Conservation (phyloP, 2,888 invertebrate genomes). For the Erebia aethiops region DNA sequence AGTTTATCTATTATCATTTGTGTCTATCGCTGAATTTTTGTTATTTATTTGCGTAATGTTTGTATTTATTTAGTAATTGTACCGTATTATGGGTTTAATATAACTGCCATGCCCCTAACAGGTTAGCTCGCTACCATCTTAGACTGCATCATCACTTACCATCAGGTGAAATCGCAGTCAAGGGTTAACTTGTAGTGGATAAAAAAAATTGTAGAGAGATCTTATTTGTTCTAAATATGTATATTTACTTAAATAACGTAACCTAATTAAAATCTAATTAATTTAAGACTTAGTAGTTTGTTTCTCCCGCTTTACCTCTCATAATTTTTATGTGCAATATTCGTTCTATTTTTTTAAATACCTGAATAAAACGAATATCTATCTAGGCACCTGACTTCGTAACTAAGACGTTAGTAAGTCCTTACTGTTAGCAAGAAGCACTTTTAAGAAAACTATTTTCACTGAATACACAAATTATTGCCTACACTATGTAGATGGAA, state of each 20-base stretch:
- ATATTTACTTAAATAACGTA: neutral
- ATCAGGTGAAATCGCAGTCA: too few relatives aligned
- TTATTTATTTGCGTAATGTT: slow-evolving; percentile 11
- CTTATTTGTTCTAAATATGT: neutral
- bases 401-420: neutral
- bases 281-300: neutral
- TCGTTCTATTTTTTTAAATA: too few relatives aligned
- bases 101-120: too few relatives aligned
- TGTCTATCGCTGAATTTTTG: neutral
- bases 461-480: neutral
- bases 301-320: neutral
- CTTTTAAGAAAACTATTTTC: neutral
- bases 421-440: neutral
- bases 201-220: neutral
- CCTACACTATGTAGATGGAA: neutral
- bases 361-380: too few relatives aligned
- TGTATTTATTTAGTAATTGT: too few relatives aligned
- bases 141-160: too few relatives aligned
- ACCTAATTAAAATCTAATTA: neutral
- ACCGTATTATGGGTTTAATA: too few relatives aligned
- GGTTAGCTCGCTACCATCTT: too few relatives aligned
- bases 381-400: too few relatives aligned
- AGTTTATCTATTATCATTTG: neutral
- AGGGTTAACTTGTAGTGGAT: too few relatives aligned
- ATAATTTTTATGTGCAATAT: neutral